Conservation (phyloP, 2,888 invertebrate species). For the Tupiocoris notatus region DNA sequence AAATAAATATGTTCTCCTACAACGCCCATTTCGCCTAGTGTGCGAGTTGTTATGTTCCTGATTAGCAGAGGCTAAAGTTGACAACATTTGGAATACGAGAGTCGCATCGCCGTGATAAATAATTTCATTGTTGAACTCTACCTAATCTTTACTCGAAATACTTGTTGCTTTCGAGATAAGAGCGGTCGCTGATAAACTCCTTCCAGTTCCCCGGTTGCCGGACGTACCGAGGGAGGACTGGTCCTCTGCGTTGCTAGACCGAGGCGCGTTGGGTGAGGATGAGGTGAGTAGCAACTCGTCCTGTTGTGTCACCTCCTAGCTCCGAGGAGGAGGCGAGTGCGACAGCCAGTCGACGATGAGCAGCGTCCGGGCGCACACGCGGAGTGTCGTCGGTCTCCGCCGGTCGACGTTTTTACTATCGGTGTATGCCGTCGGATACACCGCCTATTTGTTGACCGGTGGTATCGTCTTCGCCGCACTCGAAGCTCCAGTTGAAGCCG, state of each 20-base stretch:
- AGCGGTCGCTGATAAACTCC: no score
- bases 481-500: slow-evolving; percentile 65
- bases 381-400: slow-evolving; percentile 57
- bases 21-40: no score
- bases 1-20: no score
- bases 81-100: no score
- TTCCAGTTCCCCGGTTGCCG: no score
- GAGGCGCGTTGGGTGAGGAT: not conserved
- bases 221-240: no score
- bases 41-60: no score
- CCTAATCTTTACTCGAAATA: no score
- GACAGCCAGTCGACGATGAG: slow-evolving; percentile 30
- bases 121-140: no score
- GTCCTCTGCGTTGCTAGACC: not conserved
- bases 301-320: not conserved
- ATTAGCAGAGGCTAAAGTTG: no score
- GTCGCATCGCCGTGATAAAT: no score
- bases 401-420: slow-evolving; percentile 60
- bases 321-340: not conserved
- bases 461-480: slow-evolving; percentile 66
- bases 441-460: slow-evolving; percentile 64
- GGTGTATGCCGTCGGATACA: slow-evolving; percentile 61
- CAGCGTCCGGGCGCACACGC: slow-evolving; percentile 48
- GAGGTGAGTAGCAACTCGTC: not conserved
- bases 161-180: no score